Evolutionary conservation across 1,140 invertebrate genomes (phyloP).

Genomic region (Fopius arisanus): DNA sequence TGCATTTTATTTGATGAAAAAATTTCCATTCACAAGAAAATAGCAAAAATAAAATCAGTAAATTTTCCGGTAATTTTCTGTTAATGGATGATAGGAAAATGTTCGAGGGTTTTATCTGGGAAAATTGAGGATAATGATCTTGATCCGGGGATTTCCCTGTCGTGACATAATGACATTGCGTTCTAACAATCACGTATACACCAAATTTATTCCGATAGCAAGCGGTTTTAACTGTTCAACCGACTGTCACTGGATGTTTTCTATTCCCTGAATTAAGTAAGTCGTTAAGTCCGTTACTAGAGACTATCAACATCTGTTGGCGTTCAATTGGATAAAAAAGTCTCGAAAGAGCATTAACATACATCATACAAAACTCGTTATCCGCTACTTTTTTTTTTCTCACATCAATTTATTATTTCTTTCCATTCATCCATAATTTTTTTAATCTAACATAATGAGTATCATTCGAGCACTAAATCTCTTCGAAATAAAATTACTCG

Average conservation of each 20-base stretch:
- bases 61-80: too few species aligned
- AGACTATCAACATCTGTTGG: background rate
- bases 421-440: background rate
- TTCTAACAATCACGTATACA: background rate
- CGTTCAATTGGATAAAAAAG: background rate
- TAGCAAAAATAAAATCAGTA: too few species aligned
- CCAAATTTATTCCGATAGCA: background rate
- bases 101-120: too few species aligned
- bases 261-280: slow-evolving; percentile 7
- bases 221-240: background rate
- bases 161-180: too few species aligned
- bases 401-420: background rate
- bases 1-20: too few species aligned
- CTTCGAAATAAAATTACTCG: background rate
- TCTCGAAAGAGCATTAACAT: background rate
- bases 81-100: too few species aligned
- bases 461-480: background rate
- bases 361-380: slow-evolving; percentile 6
- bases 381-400: background rate
- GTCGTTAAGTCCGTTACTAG: slow-evolving; percentile 6
- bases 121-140: too few species aligned
- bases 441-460: background rate
- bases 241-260: background rate
- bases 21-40: too few species aligned
- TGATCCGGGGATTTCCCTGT: too few species aligned